These are phyloP conservation scores for Calyptomena viridis DNA, from an alignment of 2,113 vertebrate genomes.

Conservation along the genomic window DNA sequence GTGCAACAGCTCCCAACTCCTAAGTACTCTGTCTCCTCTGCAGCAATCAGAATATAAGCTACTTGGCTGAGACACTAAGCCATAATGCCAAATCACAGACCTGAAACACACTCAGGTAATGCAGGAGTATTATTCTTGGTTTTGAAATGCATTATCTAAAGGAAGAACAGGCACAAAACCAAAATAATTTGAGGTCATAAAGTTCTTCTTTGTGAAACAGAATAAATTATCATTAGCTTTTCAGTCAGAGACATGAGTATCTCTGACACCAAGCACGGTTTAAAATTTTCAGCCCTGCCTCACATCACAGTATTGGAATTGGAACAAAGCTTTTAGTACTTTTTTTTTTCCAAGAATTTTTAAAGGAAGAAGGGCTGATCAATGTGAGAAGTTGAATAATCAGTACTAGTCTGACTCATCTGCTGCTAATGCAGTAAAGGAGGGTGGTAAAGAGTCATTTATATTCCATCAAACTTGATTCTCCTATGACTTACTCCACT, in stretches of 20 bases:
- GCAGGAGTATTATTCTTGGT: not conserved
- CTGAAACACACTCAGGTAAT: not conserved
- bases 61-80: not conserved
- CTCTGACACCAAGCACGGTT: not conserved
- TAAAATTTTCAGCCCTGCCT: not conserved
- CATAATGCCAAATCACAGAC: not conserved
- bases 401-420: not conserved
- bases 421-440: not conserved
- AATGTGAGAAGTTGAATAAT: not conserved
- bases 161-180: not conserved
- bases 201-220: not conserved
- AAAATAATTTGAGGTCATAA: not conserved
- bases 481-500: not conserved
- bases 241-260: not conserved
- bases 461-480: not conserved
- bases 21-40: not conserved
- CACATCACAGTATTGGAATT: not conserved
- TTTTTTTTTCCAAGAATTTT: not conserved
- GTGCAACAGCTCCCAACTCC: not conserved
- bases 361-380: not conserved
- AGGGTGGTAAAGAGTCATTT: slow-evolving; percentile 4
- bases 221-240: not conserved
- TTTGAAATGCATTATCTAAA: not conserved
- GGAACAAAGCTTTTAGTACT: not conserved
- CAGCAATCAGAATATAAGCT: not conserved